These are phyloP conservation scores for Neodon shergylaensis DNA, from an alignment of 2,113 vertebrate genomes.

Conservation along the genomic window DNA sequence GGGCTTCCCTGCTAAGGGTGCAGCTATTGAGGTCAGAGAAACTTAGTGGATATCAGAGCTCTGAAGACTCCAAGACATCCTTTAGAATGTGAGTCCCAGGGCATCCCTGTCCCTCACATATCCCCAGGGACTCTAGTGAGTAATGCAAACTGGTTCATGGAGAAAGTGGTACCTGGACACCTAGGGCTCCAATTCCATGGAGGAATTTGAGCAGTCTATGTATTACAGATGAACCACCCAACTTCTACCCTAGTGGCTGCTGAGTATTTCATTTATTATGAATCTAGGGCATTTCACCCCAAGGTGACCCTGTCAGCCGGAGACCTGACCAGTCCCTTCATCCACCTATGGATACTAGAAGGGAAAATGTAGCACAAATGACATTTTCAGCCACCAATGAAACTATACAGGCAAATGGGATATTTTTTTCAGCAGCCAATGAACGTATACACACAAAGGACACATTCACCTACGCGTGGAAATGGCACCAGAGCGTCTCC, in stretches of 20 bases:
- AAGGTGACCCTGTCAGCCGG: background rate
- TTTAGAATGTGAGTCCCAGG: background rate
- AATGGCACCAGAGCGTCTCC: constrained; percentile 26
- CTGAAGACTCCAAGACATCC: background rate
- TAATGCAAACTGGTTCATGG: background rate
- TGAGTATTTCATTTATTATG: constrained; percentile 21
- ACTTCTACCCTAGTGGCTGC: background rate
- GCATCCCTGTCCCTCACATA: background rate
- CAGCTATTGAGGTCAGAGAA: background rate
- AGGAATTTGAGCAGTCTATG: background rate
- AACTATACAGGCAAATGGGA: background rate
- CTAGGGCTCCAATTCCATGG: background rate
- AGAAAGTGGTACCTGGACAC: background rate
- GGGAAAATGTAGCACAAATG: background rate
- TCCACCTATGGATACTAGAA: background rate
- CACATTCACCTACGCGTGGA: constrained; percentile 5
- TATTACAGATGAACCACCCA: background rate
- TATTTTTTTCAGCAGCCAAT: background rate
- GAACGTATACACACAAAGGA: background rate
- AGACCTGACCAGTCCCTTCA: background rate
- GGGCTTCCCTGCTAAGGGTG: background rate
- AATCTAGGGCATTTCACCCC: background rate
- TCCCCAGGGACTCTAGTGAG: background rate
- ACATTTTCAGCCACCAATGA: background rate
- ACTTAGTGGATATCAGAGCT: too few species aligned